A percentile compares a stretch with the other conserved stretches of the same genome.
Evolutionary conservation across 1,140 invertebrate species (phyloP).

Genomic region (Chironomus tepperi): DNA sequence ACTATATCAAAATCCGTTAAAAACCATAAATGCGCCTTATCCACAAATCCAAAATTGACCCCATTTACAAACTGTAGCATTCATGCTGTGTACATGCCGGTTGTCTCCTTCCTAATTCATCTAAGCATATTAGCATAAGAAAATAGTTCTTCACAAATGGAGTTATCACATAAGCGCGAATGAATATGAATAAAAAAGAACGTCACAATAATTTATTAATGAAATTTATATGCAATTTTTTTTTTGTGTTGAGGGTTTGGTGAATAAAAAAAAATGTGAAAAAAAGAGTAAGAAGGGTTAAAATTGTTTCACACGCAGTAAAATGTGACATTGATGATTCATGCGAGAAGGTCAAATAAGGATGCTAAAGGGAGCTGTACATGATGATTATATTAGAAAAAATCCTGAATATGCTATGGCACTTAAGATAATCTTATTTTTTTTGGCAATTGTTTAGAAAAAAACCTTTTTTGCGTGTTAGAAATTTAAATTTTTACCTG

Average conservation of each 20-base stretch:
- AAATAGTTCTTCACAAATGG: too few relatives aligned
- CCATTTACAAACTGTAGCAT: too few relatives aligned
- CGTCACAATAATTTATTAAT: constrained; percentile 4
- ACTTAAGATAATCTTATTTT: constrained; percentile 5
- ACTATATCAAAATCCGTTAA: too few relatives aligned
- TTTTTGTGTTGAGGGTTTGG: neutral
- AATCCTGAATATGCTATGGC: neutral
- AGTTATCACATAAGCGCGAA: neutral
- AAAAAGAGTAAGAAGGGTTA: neutral
- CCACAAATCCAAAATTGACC: too few relatives aligned
- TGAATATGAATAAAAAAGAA: neutral
- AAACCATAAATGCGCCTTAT: too few relatives aligned
- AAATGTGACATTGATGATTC: constrained; percentile 10
- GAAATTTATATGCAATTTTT: neutral
- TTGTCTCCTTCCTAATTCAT: too few relatives aligned
- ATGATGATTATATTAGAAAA: neutral
- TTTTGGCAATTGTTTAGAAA: neutral
- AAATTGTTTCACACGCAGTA: neutral
- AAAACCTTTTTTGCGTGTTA: neutral
- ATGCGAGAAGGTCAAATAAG: neutral
- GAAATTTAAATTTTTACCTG: neutral
- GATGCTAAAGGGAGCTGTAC: neutral
- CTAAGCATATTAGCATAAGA: too few relatives aligned
- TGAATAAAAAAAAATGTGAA: neutral
- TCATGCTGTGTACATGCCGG: too few relatives aligned